A percentile compares a stretch with the other conserved stretches of the same genome.
These are phyloP conservation scores for Crioceris asparagi DNA, from an alignment of 2,888 invertebrate genomes.

Conservation along the genomic window DNA sequence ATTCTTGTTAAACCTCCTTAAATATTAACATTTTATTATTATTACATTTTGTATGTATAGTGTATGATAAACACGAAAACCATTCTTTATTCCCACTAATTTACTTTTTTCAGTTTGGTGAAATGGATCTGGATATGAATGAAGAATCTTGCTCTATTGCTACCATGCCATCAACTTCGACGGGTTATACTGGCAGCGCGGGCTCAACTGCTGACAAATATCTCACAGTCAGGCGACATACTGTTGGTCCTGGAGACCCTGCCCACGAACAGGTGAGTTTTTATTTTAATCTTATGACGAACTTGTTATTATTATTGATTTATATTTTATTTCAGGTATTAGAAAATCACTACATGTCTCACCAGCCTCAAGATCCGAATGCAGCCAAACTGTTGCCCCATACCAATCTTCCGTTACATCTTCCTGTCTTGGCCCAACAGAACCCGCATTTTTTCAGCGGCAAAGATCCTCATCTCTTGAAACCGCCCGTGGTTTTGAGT, in stretches of 20 bases:
- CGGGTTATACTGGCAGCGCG: conserved; percentile 28
- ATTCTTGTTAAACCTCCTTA: no score
- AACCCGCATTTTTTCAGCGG: conserved; percentile 77
- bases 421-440: conserved; percentile 74
- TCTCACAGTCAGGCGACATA: conserved; percentile 70
- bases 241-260: conserved; percentile 87
- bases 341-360: conserved; percentile 42
- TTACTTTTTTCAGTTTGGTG: conserved; percentile 40
- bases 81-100: no score
- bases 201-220: conserved; percentile 36
- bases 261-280: conserved; percentile 57
- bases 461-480: conserved; percentile 86
- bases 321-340: conserved; percentile 31
- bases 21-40: no score
- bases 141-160: conserved; percentile 32
- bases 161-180: conserved; percentile 25
- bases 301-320: neutral
- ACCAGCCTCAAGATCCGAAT: conserved; percentile 30
- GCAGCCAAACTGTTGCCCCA: conserved; percentile 51
- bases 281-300: neutral
- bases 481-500: conserved; percentile 85
- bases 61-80: no score
- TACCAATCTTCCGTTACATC: conserved; percentile 73
- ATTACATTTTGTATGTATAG: no score
- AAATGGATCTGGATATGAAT: conserved; percentile 40